Conservation (phyloP, 2,888 invertebrate species). For the Minunthozetes semirufus region DNA sequence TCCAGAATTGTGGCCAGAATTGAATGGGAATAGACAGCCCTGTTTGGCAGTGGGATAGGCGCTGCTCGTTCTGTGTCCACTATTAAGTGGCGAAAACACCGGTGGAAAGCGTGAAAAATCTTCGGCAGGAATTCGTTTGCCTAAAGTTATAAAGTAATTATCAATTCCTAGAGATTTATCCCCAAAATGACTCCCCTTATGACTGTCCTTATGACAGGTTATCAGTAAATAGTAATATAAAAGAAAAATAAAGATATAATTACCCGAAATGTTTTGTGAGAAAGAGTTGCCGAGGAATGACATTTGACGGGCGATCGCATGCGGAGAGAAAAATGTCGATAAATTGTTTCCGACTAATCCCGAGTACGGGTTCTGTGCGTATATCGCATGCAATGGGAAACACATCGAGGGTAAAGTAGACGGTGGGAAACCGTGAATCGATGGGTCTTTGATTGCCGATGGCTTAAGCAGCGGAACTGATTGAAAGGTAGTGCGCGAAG, state of each 20-base stretch:
- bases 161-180: background rate
- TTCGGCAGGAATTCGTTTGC: slow-evolving; percentile 24
- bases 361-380: slow-evolving; percentile 17
- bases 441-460: slow-evolving; percentile 22
- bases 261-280: slow-evolving; percentile 19
- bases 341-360: slow-evolving; percentile 22
- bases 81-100: slow-evolving; percentile 9
- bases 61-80: background rate
- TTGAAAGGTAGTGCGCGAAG: slow-evolving; percentile 4
- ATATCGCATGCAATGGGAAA: slow-evolving; percentile 15
- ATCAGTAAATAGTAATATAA: background rate
- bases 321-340: slow-evolving; percentile 11
- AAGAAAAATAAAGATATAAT: background rate
- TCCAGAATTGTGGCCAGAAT: background rate
- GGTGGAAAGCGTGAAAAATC: slow-evolving; percentile 25
- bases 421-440: background rate
- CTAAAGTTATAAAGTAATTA: slow-evolving; percentile 17
- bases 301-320: slow-evolving; percentile 26
- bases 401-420: slow-evolving; percentile 13
- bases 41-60: slow-evolving; percentile 6
- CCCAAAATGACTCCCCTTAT: background rate
- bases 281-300: slow-evolving; percentile 20
- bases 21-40: slow-evolving; percentile 26
- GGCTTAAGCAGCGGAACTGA: slow-evolving; percentile 23
- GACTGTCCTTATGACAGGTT: background rate